Percentiles rank a stretch among this genome's conserved stretches.
Evolutionary conservation across 2,797 vertebrate species (phyloP).

Genomic region (Acrossocheilus wenchowensis): DNA sequence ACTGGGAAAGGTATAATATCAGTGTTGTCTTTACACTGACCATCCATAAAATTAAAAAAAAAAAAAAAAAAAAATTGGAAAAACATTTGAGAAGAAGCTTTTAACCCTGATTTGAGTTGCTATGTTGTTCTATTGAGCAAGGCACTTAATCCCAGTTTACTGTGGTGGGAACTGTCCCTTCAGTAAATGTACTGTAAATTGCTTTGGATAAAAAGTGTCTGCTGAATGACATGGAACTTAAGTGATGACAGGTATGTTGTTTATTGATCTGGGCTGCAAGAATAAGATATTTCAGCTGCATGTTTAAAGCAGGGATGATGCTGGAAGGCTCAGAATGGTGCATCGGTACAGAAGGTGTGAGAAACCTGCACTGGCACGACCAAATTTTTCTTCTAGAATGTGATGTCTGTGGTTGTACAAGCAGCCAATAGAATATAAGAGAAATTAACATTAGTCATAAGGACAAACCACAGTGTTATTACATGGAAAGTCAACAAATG

Average conservation of each 20-base stretch:
- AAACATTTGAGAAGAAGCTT: neutral
- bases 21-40: neutral
- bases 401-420: slow-evolving; percentile 21
- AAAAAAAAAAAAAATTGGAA: neutral
- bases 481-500: slow-evolving; percentile 22
- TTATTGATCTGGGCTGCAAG: slow-evolving; percentile 20
- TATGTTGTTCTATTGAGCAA: slow-evolving; percentile 6
- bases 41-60: neutral
- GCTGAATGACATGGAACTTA: slow-evolving; percentile 23
- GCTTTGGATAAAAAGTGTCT: slow-evolving; percentile 3
- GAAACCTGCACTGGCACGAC: slow-evolving; percentile 15
- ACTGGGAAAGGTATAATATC: slow-evolving; percentile 19
- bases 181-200: neutral
- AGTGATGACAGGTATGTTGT: slow-evolving; percentile 28
- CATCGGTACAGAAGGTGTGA: neutral
- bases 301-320: neutral
- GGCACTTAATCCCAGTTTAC: neutral
- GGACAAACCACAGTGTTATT: slow-evolving; percentile 4
- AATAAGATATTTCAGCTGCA: neutral
- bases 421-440: slow-evolving; percentile 30
- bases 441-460: slow-evolving; percentile 30
- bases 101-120: neutral
- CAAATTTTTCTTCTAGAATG: slow-evolving; percentile 14
- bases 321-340: slow-evolving; percentile 8
- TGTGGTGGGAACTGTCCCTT: neutral